phyloP scores from a whole-genome alignment of 2,797 vertebrate genomes.

The Paguma larvata region DNA sequence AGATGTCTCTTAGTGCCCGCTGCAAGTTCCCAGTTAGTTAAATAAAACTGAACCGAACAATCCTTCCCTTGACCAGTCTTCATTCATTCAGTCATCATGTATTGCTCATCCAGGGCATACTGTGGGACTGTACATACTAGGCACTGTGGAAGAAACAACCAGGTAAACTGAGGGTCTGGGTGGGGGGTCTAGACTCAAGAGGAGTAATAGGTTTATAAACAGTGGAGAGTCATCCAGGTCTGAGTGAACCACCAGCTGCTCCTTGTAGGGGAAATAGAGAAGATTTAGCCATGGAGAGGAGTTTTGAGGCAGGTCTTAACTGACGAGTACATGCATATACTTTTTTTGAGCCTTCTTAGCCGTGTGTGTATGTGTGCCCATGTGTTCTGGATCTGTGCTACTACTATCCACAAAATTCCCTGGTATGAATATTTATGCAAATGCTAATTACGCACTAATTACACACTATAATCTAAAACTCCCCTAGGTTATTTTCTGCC shows the following conservation, averaged over 20 bases:
- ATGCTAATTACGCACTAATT: constrained; percentile 60
- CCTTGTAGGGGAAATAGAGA: not conserved
- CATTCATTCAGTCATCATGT: not conserved
- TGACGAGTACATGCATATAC: not conserved
- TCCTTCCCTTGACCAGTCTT: not conserved
- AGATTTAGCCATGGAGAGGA: not conserved
- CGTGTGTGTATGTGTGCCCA: not conserved
- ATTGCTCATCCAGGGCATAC: not conserved
- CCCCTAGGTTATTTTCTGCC: constrained; percentile 23
- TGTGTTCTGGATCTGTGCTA: not conserved
- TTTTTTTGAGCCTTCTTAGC: not conserved
- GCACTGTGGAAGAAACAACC: not conserved
- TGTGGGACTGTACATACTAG: not conserved
- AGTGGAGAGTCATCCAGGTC: not conserved
- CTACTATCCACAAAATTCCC: not conserved
- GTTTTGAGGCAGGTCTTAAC: constrained; percentile 1
- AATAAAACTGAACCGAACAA: not conserved
- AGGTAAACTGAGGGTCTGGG: not conserved
- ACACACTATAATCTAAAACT: constrained; percentile 41
- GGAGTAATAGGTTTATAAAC: not conserved
- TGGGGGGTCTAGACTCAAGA: not conserved
- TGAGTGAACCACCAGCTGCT: not conserved
- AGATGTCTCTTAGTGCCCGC: not conserved
- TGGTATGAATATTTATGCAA: constrained; percentile 35
- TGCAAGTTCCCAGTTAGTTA: not conserved